Base-by-base conservation (phyloP, 2,797 vertebrate genomes). In the Heteromormyrus szaboi region DNA sequence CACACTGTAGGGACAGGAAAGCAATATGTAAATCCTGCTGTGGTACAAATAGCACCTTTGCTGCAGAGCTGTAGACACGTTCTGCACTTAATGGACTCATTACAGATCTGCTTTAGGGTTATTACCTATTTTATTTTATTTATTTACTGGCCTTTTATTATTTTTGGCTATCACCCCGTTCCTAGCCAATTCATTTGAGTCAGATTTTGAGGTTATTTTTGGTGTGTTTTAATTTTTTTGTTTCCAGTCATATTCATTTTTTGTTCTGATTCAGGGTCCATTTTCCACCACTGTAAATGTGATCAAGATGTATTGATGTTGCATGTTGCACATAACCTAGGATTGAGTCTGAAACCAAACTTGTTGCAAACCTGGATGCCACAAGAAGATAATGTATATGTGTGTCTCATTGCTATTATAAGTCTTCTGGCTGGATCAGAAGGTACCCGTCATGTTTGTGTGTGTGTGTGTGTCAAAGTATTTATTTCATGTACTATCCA, bases 401-500 rank as follows among this genome's bases (percentile, higher is more conserved):
- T 65, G 56, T 25, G 25, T 85, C 48, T 89, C 14, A 84, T 81
- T 12, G 17, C 37, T 87, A 50, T 86, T 86, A n/a, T 12, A 17
- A 93, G 92, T 95, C 90, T 95, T 95, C 95, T 97, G 96, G 94
- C 96, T 94, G 96, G 95, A 91, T 95, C 95, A 96, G 95, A 94
- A 92, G 90, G 81, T 92, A 79, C 85, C 68, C 53, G 59, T 86
- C 19, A 54, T 65, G 87, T 83, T 59, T 25, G 44, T 86, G 59
- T 89, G 33, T 22, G n/a, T n/a, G n/a, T 25, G 25, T 25, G 59
- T 68, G 83, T 53, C 48, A 53, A 90, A 25, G 65, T 89, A 81
- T 96, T 96, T 96, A 96, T 95, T 96, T 93, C 85, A 87, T 92
- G 93, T 89, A 87, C 72, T 85, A 25, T 44, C 68, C 68, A 25